phyloP scores from a whole-genome alignment of 2,888 invertebrate genomes.

The Sesamia inferens region DNA sequence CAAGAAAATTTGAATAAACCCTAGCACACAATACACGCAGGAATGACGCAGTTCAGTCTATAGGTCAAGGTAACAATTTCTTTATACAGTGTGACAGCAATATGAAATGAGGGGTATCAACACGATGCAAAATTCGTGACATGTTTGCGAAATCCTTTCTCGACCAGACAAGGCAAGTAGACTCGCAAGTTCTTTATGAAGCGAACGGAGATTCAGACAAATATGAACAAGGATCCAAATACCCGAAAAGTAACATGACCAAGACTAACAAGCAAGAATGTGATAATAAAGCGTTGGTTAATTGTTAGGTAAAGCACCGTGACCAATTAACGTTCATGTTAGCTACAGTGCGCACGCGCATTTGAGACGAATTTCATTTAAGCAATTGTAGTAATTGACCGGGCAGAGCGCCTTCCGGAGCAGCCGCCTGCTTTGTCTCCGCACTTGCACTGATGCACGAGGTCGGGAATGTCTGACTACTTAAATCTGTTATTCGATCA shows the following conservation, averaged over 20 bases:
- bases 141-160: conserved; percentile 37
- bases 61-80: conserved; percentile 62
- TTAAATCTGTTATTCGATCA: conserved; percentile 35
- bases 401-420: conserved; percentile 85
- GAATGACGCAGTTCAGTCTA: conserved; percentile 47
- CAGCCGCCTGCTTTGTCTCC: conserved; percentile 76
- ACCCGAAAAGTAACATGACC: conserved; percentile 57
- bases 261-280: conserved; percentile 69
- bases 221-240: conserved; percentile 50
- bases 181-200: conserved; percentile 5
- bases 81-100: conserved; percentile 44
- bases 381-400: conserved; percentile 89
- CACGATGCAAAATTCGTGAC: conserved; percentile 42
- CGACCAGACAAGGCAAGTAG: conserved; percentile 25
- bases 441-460: conserved; percentile 70
- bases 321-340: conserved; percentile 85
- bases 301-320: conserved; percentile 88
- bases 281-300: conserved; percentile 76
- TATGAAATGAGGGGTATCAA: conserved; percentile 44
- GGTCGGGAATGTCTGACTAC: conserved; percentile 52
- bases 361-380: conserved; percentile 87
- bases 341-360: conserved; percentile 75
- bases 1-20: conserved; percentile 54
- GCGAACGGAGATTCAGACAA: conserved; percentile 42
- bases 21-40: conserved; percentile 42